Evolutionary conservation across 2,113 vertebrate genomes (phyloP).

Genomic region (Seriola dumerili): DNA sequence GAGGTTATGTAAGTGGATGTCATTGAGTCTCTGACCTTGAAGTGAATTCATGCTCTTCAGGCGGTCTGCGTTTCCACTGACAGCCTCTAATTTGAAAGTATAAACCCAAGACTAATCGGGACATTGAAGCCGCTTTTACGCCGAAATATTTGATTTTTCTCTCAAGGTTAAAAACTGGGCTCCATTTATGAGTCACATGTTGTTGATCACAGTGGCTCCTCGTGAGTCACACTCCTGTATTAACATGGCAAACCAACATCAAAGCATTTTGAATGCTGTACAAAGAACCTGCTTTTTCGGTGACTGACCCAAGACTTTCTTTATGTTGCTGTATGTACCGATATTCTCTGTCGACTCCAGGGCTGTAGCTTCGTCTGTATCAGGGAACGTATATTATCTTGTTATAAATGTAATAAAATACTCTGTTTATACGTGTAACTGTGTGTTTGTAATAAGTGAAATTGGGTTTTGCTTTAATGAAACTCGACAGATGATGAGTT

Average conservation of each 20-base stretch:
- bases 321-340: not conserved
- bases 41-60: slow-evolving; percentile 34
- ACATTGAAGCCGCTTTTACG: slow-evolving; percentile 7
- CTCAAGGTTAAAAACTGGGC: slow-evolving; percentile 53
- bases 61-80: slow-evolving; percentile 34
- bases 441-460: no score
- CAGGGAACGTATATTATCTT: not conserved
- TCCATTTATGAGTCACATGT: slow-evolving; percentile 39
- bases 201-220: slow-evolving; percentile 32
- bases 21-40: slow-evolving; percentile 71
- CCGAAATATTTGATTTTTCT: slow-evolving; percentile 25
- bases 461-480: no score
- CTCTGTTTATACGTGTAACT: no score
- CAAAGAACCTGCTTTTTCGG: not conserved
- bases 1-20: slow-evolving; percentile 63
- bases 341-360: not conserved
- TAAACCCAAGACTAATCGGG: slow-evolving; percentile 27
- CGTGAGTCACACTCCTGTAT: slow-evolving; percentile 35
- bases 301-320: not conserved
- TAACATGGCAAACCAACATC: slow-evolving; percentile 19
- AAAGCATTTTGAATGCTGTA: not conserved
- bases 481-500: no score
- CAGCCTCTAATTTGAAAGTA: slow-evolving; percentile 34
- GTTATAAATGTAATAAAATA: no score
- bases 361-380: not conserved